Base-by-base conservation (phyloP, 2,113 vertebrate species). In the Rynchops niger region DNA sequence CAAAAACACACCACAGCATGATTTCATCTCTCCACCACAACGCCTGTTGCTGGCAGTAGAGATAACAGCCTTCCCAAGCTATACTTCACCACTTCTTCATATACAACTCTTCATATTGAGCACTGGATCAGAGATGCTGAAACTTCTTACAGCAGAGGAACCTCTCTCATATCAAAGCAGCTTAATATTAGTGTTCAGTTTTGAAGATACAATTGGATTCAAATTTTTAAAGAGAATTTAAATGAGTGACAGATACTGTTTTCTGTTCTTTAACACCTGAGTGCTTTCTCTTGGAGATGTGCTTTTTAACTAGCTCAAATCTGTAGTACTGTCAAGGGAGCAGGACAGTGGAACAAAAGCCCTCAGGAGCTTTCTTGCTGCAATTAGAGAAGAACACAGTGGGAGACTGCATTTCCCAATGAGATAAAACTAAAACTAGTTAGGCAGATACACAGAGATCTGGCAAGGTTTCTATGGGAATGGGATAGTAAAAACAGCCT, bases 371-470 rank as follows among this genome's bases (percentile, higher is more conserved):
- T 91, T 90, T 87, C 59, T 82, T 53, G n/a, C 29, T 95, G 73
- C 71, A 97, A 86, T 95, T 91, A 97, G 47, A 40, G 29, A 88
- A 86, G 78, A 93, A 72, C 43, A 81, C 6, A 71, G 65, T 16
- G 49, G 23, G 74, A 82, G 80, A 96, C 70, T 12, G 2, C 30
- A 80, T 96, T 95, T 94, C 87, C 70, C 91, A 96, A 94, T 97
- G 94, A 96, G 53, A 88, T 40, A 85, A 96, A 96, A 97, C 82
- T 72, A 76, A 77, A 92, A 85, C 47, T 89, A 87, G 73, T 85
- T 90, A 94, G 49, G 66, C 40, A 85, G 29, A 80, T 36, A 94
- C 49, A 69, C 0, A 82, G 30, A 83, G 14, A 86, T 5, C 38
- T 77, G 12, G 9, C 62, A 71, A 84, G 29, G 49, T 82, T 95